A percentile compares a stretch with the other conserved stretches of the same genome.
Evolutionary conservation across 2,888 invertebrate species (phyloP).

Genomic region (Cephus pygmeus): DNA sequence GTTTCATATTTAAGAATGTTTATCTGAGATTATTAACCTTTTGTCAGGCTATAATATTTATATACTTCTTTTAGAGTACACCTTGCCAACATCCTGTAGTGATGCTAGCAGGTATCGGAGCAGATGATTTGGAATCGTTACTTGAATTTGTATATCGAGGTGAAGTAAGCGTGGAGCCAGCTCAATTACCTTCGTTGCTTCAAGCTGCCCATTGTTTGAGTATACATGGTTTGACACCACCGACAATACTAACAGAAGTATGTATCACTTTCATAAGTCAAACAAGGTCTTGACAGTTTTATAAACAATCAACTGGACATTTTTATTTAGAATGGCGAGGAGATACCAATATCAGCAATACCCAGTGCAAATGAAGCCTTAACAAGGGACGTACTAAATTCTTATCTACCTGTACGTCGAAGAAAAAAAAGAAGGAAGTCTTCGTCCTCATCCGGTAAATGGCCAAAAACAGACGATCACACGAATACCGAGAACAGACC

Average conservation of each 20-base stretch:
- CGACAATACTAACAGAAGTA: slow-evolving; percentile 63
- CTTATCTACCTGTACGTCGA: slow-evolving; percentile 69
- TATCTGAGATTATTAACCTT: background rate
- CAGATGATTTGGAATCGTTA: slow-evolving; percentile 72
- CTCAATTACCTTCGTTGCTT: slow-evolving; percentile 71
- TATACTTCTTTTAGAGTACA: slow-evolving; percentile 66
- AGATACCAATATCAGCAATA: slow-evolving; percentile 55
- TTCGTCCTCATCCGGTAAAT: slow-evolving; percentile 53
- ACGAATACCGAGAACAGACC: slow-evolving; percentile 40
- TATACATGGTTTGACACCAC: slow-evolving; percentile 72
- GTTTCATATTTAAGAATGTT: background rate
- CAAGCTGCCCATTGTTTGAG: slow-evolving; percentile 74
- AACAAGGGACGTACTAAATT: slow-evolving; percentile 65
- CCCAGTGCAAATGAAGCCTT: slow-evolving; percentile 64
- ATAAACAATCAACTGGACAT: slow-evolving; percentile 5
- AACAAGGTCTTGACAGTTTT: background rate
- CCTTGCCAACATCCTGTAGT: slow-evolving; percentile 75
- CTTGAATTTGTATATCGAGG: slow-evolving; percentile 74
- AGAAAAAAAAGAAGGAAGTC: slow-evolving; percentile 69
- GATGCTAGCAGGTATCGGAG: slow-evolving; percentile 74
- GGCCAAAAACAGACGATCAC: slow-evolving; percentile 43
- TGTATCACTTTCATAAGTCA: slow-evolving; percentile 4
- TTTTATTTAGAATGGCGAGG: slow-evolving; percentile 55
- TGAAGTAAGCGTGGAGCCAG: slow-evolving; percentile 74
- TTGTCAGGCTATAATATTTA: background rate